These are phyloP conservation scores for Tiliacea citrago DNA, from an alignment of 2,888 invertebrate species.

Conservation along the genomic window DNA sequence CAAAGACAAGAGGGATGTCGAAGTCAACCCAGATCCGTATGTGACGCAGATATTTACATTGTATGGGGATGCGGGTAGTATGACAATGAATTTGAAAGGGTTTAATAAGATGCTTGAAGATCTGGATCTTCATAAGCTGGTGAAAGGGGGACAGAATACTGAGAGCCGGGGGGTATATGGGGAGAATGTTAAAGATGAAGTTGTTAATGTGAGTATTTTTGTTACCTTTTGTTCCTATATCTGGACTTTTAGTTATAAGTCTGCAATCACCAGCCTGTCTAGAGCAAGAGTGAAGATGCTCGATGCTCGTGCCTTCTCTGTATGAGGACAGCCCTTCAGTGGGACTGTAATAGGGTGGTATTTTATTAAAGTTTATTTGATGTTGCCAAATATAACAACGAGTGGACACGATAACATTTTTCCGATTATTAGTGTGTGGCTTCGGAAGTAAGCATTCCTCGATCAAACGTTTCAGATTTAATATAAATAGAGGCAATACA, in stretches of 20 bases:
- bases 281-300: no score
- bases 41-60: slow-evolving; percentile 92
- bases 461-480: neutral
- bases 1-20: slow-evolving; percentile 75
- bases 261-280: no score
- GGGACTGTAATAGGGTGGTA: no score
- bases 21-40: slow-evolving; percentile 90
- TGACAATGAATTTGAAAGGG: slow-evolving; percentile 92
- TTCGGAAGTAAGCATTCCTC: neutral
- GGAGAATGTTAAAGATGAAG: slow-evolving; percentile 74
- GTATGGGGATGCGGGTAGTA: slow-evolving; percentile 92
- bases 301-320: no score
- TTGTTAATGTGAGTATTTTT: slow-evolving; percentile 85
- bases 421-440: neutral
- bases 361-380: neutral
- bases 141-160: slow-evolving; percentile 82
- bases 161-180: slow-evolving; percentile 77
- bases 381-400: neutral
- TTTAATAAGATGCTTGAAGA: slow-evolving; percentile 92
- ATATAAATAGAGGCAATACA: neutral
- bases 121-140: slow-evolving; percentile 90
- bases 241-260: no score
- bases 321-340: no score
- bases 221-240: neutral
- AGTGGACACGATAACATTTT: neutral